Evolutionary conservation across 2,113 vertebrate species (phyloP).

Genomic region (Bufo bufo): DNA sequence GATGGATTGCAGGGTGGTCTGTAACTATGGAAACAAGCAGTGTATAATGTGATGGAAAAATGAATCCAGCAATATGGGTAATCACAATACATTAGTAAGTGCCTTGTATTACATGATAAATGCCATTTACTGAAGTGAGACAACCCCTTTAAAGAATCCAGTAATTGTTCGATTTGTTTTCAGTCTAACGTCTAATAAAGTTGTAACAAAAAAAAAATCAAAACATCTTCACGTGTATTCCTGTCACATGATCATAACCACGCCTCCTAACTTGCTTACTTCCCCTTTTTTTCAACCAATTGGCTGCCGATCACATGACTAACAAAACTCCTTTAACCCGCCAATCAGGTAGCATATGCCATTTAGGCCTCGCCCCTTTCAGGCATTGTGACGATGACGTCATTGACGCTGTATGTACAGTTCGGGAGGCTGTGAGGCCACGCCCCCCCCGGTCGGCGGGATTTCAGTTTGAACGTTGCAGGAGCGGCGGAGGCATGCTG

Average conservation of each 20-base stretch:
- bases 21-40: too few relatives aligned
- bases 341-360: neutral
- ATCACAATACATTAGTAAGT: too few relatives aligned
- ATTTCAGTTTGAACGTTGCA: neutral
- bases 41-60: too few relatives aligned
- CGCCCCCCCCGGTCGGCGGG: constrained; percentile 3
- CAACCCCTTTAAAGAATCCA: too few relatives aligned
- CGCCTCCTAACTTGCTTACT: neutral
- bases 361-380: neutral
- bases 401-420: neutral
- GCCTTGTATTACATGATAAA: too few relatives aligned
- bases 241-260: neutral
- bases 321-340: neutral
- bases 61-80: too few relatives aligned
- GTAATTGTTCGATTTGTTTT: neutral
- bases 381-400: neutral
- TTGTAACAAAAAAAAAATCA: neutral
- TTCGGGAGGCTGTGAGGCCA: neutral
- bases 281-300: neutral
- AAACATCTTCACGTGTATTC: neutral
- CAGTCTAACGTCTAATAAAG: neutral
- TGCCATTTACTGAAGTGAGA: too few relatives aligned
- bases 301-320: neutral
- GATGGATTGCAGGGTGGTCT: too few relatives aligned
- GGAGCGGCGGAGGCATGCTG: neutral